A percentile compares a stretch with the other conserved stretches of the same genome.
Evolutionary conservation across 2,797 vertebrate species (phyloP).

Genomic region (Phalloptychus januarius): DNA sequence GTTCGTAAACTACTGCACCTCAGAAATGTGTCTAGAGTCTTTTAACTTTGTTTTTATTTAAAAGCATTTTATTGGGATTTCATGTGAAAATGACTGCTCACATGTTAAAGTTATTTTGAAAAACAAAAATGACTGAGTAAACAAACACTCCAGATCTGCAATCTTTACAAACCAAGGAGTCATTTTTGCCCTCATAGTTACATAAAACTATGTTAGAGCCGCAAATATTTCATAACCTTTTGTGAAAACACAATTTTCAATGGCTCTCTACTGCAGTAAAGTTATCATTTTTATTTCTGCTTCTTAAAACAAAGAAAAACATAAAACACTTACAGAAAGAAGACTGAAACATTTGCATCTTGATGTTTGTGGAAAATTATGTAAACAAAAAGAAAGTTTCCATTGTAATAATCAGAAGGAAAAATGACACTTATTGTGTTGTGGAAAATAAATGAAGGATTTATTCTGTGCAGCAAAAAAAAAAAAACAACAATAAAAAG

Average conservation of each 20-base stretch:
- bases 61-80: no score
- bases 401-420: not conserved
- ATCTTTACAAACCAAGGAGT: no score
- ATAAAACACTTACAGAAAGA: not conserved
- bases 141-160: no score
- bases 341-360: not conserved
- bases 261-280: not conserved
- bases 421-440: not conserved
- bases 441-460: not conserved
- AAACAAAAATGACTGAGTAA: not conserved
- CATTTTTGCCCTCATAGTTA: no score
- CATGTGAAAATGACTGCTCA: not conserved
- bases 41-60: no score
- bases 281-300: not conserved
- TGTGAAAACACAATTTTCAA: not conserved
- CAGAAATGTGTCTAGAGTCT: no score
- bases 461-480: not conserved
- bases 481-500: no score
- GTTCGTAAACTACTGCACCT: no score
- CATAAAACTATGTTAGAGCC: not conserved
- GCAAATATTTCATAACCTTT: not conserved
- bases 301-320: not conserved
- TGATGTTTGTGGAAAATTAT: not conserved
- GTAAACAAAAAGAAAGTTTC: not conserved
- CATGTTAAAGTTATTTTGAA: not conserved